phyloP scores from a whole-genome alignment of 2,888 invertebrate genomes.

The Pseudococcus jackbeardsleyi region DNA sequence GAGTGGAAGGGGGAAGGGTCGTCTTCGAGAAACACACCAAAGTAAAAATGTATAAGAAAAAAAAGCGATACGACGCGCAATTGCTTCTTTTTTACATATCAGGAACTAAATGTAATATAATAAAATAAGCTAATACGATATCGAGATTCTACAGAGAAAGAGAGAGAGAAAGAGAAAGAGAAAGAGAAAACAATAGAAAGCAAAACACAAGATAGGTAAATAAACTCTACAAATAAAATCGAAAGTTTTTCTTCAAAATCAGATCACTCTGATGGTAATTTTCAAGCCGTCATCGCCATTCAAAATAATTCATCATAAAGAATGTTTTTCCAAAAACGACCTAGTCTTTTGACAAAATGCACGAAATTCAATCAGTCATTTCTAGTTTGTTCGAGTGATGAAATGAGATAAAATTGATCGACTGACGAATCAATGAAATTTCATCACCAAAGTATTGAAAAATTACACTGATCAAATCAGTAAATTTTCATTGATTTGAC shows the following conservation, averaged over 20 bases:
- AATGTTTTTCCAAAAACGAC: too few relatives aligned
- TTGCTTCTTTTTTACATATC: neutral
- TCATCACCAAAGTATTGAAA: too few relatives aligned
- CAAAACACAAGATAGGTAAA: too few relatives aligned
- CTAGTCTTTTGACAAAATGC: too few relatives aligned
- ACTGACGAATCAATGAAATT: too few relatives aligned
- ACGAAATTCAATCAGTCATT: too few relatives aligned
- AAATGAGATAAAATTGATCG: too few relatives aligned
- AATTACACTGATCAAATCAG: too few relatives aligned
- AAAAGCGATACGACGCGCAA: neutral
- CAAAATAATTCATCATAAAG: too few relatives aligned
- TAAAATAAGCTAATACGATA: conserved; percentile 3
- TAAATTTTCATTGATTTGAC: too few relatives aligned
- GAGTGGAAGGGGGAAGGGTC: neutral
- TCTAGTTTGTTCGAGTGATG: too few relatives aligned
- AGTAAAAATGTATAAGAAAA: neutral
- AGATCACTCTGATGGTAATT: neutral
- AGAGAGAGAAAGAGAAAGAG: neutral
- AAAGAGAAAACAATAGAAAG: too few relatives aligned
- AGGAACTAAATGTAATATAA: neutral
- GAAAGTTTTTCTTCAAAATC: conserved; percentile 1
- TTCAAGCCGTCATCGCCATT: neutral
- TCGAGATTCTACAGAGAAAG: neutral
- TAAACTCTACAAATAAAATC: neutral
- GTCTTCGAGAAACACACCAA: neutral